Base-by-base conservation (phyloP, 2,797 vertebrate genomes). In the Okamejei kenojei region DNA sequence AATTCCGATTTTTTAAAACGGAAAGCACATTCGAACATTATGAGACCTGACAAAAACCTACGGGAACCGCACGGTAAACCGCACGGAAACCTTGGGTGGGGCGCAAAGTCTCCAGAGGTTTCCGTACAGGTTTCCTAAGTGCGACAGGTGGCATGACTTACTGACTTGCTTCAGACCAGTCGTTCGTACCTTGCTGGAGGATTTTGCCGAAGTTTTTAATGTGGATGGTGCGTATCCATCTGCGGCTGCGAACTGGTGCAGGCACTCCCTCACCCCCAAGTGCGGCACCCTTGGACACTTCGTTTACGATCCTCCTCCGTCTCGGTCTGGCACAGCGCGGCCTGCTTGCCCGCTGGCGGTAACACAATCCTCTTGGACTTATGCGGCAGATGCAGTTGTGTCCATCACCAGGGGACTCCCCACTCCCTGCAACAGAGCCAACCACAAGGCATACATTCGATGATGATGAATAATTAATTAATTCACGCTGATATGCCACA, bases 381-480 rank as follows among this genome's bases (percentile, higher is more conserved):
- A n/a, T n/a, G 95, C 98, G 98, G 96, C 99, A 99, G 96, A 99
- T 99, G 95, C 98, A 99, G 96, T 98, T 93, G 98, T 98, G 95
- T 99, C 99, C 98, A 99, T 99, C 95, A 99, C 98, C 97, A 99
- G 96, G n/a, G 99, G 98, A 95, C 98, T 99, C 94, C 99, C 99
- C 96, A 99, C 98, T 80, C 98, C 99, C 99, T 99, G 96, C 8
- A 94, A 94, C 94, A 93, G 94, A 38, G 94, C 93, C 94, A 93
- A 13, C 93, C 94, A 94, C 94, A 94, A 94, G 95, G 93, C 93
- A 94, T n/a, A n/a, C n/a, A n/a, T n/a, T n/a, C n/a, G n/a, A n/a
- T n/a, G n/a, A n/a, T n/a, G n/a, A 95, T 38, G 9, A 54, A 54
- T 54, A 38, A 38, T 38, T 0, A 38, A 38, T 38, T 38, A 38